Conservation (phyloP, 2,888 invertebrate species). For the Eucera pruinosa region DNA sequence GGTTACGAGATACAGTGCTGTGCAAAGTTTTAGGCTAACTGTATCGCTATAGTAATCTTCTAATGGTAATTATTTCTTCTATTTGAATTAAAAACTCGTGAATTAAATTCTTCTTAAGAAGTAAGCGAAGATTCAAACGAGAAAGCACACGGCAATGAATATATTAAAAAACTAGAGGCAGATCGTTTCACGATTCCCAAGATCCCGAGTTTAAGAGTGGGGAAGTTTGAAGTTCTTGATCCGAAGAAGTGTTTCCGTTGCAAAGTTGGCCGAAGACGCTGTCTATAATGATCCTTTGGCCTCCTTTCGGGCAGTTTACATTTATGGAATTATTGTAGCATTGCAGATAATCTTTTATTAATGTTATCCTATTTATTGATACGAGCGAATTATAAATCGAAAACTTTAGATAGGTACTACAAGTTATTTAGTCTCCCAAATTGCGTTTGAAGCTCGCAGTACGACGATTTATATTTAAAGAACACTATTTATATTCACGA, state of each 20-base stretch:
- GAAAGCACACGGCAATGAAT: too few species aligned
- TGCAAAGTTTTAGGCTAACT: too few species aligned
- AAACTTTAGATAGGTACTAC: background rate
- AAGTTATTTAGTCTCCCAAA: background rate
- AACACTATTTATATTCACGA: background rate
- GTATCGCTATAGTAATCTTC: too few species aligned
- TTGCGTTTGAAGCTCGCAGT: background rate
- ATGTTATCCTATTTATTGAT: background rate
- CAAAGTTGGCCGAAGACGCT: background rate
- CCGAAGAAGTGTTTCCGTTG: background rate
- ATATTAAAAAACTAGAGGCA: too few species aligned
- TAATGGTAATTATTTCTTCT: too few species aligned
- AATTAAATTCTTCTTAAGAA: too few species aligned
- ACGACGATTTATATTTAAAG: too few species aligned
- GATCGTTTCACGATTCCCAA: too few species aligned
- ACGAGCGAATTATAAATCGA: background rate
- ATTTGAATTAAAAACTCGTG: too few species aligned
- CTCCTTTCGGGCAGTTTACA: conserved; percentile 2
- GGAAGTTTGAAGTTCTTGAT: background rate
- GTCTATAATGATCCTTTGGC: background rate
- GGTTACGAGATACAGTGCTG: too few species aligned
- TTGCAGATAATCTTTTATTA: background rate
- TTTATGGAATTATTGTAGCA: background rate
- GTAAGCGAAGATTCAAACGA: too few species aligned
- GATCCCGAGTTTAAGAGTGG: too few species aligned